Evolutionary conservation across 1,140 invertebrate genomes (phyloP).

Genomic region (Venustaconcha ellipsiformis): DNA sequence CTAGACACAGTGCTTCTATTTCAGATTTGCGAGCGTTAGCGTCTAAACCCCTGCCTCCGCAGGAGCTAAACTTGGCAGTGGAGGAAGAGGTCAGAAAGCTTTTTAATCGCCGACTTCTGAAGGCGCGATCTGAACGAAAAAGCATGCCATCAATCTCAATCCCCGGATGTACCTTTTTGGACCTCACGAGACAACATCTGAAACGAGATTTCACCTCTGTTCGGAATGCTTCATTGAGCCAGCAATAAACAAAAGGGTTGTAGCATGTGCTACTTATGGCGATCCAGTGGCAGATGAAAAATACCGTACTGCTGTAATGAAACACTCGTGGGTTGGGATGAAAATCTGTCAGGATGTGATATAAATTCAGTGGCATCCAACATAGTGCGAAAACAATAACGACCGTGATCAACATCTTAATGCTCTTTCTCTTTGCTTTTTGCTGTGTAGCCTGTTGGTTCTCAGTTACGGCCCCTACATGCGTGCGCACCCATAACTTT

Average conservation of each 20-base stretch:
- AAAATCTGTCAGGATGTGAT: constrained; percentile 70
- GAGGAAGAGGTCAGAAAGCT: no score
- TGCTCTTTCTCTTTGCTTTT: constrained; percentile 60
- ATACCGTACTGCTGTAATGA: constrained; percentile 50
- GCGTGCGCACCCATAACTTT: constrained; percentile 43
- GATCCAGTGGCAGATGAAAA: constrained; percentile 70
- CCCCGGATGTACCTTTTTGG: constrained; percentile 32
- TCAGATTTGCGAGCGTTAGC: no score
- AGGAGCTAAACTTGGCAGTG: no score
- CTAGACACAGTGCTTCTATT: no score
- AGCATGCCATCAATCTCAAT: constrained; percentile 25
- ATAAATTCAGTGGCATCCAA: constrained; percentile 71
- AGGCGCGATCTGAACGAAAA: constrained; percentile 9
- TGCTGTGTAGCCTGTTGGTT: constrained; percentile 37
- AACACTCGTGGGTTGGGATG: constrained; percentile 50
- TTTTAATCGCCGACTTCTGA: constrained; percentile 7
- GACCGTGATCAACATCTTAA: constrained; percentile 64
- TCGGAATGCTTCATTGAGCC: constrained; percentile 65
- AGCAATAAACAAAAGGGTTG: constrained; percentile 72
- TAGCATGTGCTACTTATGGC: constrained; percentile 71
- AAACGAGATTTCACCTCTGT: constrained; percentile 39
- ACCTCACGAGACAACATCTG: constrained; percentile 18
- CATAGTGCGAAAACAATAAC: constrained; percentile 66
- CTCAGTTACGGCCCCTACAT: constrained; percentile 37
- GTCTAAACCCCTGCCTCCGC: no score